These are phyloP conservation scores for Hartigia nigra DNA, from an alignment of 2,888 invertebrate species.

Conservation along the genomic window DNA sequence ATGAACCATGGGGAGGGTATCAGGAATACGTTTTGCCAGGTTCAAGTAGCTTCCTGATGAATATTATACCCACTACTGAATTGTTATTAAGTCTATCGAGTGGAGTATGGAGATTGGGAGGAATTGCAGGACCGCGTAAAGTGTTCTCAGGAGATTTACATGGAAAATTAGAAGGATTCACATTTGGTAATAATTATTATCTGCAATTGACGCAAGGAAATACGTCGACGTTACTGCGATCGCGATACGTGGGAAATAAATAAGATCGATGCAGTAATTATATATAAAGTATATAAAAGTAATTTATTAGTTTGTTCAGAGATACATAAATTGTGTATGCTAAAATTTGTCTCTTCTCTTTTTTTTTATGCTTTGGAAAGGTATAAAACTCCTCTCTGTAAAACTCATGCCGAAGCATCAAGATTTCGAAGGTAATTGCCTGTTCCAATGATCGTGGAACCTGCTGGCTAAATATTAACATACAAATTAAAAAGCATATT, in stretches of 20 bases:
- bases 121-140: conserved; percentile 42
- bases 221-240: conserved; percentile 36
- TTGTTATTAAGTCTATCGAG: conserved; percentile 45
- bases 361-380: neutral
- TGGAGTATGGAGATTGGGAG: conserved; percentile 53
- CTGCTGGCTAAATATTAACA: neutral
- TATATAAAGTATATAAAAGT: conserved; percentile 1
- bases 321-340: neutral
- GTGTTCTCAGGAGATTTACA: conserved; percentile 30
- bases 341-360: neutral
- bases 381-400: neutral
- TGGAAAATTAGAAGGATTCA: conserved; percentile 34
- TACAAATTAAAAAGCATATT: neutral
- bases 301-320: neutral
- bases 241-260: conserved; percentile 41
- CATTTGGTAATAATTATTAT: conserved; percentile 31
- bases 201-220: conserved; percentile 34
- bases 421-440: conserved; percentile 8
- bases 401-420: conserved; percentile 1
- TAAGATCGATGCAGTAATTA: neutral
- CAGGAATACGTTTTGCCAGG: conserved; percentile 39
- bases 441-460: conserved; percentile 4
- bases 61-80: conserved; percentile 36
- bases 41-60: conserved; percentile 28
- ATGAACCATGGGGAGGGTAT: conserved; percentile 38